Evolutionary conservation across 2,797 vertebrate genomes (phyloP).

Genomic region (Poeciliopsis presidionis): DNA sequence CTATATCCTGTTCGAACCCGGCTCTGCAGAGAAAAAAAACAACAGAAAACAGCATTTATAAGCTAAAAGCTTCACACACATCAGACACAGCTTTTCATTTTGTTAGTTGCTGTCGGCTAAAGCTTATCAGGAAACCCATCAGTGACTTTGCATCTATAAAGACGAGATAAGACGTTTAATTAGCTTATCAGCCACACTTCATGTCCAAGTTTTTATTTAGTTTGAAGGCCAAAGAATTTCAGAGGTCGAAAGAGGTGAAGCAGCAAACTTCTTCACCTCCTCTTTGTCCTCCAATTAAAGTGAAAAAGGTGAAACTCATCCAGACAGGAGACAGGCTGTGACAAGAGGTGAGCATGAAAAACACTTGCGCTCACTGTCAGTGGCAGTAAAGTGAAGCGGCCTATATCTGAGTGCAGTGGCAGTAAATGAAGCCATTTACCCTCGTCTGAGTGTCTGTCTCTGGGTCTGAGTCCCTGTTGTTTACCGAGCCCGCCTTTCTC

Average conservation of each 20-base stretch:
- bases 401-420: constrained; percentile 4
- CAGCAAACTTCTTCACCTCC: not conserved
- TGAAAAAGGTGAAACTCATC: constrained; percentile 15
- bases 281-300: constrained; percentile 13
- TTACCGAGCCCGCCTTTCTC: constrained; percentile 9
- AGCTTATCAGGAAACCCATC: constrained; percentile 25
- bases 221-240: constrained; percentile 6
- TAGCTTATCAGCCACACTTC: constrained; percentile 17
- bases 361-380: constrained; percentile 2
- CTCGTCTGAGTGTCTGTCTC: constrained; percentile 8
- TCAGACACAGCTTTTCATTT: not conserved
- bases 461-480: constrained; percentile 24
- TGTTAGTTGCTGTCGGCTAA: constrained; percentile 27
- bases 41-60: constrained; percentile 2
- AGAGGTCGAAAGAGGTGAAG: constrained; percentile 16
- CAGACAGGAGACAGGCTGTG: constrained; percentile 23
- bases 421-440: constrained; percentile 41
- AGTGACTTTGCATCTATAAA: constrained; percentile 13
- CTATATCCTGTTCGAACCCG: constrained; percentile 83
- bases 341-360: constrained; percentile 11
- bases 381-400: constrained; percentile 9
- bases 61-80: not conserved
- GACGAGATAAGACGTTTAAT: constrained; percentile 21
- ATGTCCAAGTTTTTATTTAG: constrained; percentile 11
- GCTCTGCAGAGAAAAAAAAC: constrained; percentile 68